These are phyloP conservation scores for Arvicanthis niloticus DNA, from an alignment of 2,113 vertebrate species.

Conservation along the genomic window DNA sequence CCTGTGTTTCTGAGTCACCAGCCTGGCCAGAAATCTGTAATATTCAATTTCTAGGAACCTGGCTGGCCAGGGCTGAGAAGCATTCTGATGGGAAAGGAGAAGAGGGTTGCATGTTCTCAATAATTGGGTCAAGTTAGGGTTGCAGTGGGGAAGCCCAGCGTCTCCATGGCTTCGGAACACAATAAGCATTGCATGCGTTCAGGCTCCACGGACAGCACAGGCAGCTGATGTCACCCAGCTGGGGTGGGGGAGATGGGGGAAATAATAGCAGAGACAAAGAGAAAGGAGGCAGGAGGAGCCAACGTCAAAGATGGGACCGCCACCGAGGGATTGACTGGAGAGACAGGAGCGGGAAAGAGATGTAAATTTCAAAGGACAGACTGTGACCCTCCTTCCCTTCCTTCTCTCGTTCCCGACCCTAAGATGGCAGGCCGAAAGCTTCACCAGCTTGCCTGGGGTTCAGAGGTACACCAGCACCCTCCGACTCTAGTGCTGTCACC, in stretches of 20 bases:
- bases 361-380: neutral
- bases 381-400: too few relatives aligned
- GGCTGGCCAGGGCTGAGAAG: neutral
- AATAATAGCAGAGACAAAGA: slow-evolving; percentile 69
- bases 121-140: neutral
- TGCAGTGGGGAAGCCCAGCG: neutral
- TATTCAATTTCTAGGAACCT: neutral
- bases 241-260: neutral
- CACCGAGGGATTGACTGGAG: neutral
- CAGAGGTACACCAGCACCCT: neutral
- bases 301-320: neutral
- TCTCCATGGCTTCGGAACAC: neutral
- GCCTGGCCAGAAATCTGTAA: neutral
- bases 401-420: neutral
- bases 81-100: neutral
- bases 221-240: slow-evolving; percentile 53
- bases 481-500: neutral
- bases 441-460: neutral
- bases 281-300: neutral
- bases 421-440: neutral
- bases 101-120: neutral
- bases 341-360: neutral
- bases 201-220: neutral
- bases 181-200: neutral
- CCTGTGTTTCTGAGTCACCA: slow-evolving; percentile 22